phyloP scores from a whole-genome alignment of 2,797 vertebrate species.

The Pipistrellus kuhlii region DNA sequence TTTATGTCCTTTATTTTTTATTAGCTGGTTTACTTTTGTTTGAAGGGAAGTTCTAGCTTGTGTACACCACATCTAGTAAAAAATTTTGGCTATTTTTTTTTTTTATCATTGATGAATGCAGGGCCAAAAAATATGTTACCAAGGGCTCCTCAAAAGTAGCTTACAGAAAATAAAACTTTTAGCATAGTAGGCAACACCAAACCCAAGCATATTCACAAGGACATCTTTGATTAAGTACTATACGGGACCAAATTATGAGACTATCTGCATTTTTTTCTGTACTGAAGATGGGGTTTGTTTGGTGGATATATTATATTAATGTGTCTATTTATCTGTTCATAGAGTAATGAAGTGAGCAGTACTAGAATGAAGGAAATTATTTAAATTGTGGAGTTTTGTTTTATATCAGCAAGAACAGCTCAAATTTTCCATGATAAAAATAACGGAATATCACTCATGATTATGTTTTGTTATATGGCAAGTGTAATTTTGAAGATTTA shows the following conservation, averaged over 20 bases:
- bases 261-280: neutral
- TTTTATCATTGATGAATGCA: neutral
- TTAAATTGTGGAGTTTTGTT: neutral
- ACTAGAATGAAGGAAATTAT: neutral
- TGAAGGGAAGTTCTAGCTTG: neutral
- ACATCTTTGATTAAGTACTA: neutral
- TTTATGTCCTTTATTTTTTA: neutral
- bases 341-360: neutral
- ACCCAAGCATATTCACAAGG: neutral
- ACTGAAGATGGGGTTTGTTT: neutral
- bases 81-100: neutral
- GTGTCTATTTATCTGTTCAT: neutral
- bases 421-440: constrained; percentile 5
- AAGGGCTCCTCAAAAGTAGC: neutral
- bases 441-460: neutral
- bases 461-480: neutral
- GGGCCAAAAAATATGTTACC: neutral
- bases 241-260: neutral
- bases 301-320: neutral
- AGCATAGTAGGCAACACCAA: neutral
- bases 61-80: neutral
- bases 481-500: neutral
- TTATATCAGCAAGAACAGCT: constrained; percentile 5
- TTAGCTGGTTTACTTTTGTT: neutral
- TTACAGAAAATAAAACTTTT: neutral